A percentile compares a stretch with the other conserved stretches of the same genome.
Evolutionary conservation across 2,888 invertebrate species (phyloP).

Genomic region (Cenopis cana): DNA sequence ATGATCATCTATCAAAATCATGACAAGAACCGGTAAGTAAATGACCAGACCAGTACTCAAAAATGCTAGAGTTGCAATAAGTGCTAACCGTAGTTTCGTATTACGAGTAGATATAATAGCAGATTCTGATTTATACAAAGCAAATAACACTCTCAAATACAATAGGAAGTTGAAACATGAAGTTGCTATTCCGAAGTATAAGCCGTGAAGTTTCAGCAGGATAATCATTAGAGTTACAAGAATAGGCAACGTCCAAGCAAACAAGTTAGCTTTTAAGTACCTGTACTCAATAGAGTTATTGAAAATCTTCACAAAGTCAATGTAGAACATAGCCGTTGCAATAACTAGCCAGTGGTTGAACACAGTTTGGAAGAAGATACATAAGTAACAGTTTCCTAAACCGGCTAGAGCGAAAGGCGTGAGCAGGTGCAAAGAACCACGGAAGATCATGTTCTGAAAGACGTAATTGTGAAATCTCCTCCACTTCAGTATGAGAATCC

Average conservation of each 20-base stretch:
- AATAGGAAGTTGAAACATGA: constrained; percentile 41
- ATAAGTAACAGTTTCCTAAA: constrained; percentile 38
- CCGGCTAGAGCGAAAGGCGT: constrained; percentile 39
- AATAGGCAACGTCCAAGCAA: constrained; percentile 36
- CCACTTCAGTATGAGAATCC: constrained; percentile 40
- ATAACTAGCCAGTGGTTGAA: constrained; percentile 40
- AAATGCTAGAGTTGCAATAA: constrained; percentile 32
- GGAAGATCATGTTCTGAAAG: constrained; percentile 40
- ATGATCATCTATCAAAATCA: constrained; percentile 38
- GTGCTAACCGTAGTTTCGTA: constrained; percentile 28
- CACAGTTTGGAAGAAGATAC: constrained; percentile 42
- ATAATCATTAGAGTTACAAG: constrained; percentile 38
- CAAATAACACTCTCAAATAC: constrained; percentile 37
- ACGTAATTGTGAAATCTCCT: constrained; percentile 40
- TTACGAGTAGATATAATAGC: constrained; percentile 17
- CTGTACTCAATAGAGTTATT: constrained; percentile 34
- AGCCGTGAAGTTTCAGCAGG: constrained; percentile 34
- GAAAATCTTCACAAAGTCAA: constrained; percentile 37
- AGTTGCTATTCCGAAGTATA: constrained; percentile 41
- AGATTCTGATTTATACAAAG: constrained; percentile 34
- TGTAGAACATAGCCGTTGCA: constrained; percentile 40
- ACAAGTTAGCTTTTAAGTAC: constrained; percentile 40
- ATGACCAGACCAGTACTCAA: constrained; percentile 35
- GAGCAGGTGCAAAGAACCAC: constrained; percentile 32
- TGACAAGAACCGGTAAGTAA: constrained; percentile 41